Evolutionary conservation across 2,888 invertebrate genomes (phyloP).

Genomic region (Xestia c-nigrum): DNA sequence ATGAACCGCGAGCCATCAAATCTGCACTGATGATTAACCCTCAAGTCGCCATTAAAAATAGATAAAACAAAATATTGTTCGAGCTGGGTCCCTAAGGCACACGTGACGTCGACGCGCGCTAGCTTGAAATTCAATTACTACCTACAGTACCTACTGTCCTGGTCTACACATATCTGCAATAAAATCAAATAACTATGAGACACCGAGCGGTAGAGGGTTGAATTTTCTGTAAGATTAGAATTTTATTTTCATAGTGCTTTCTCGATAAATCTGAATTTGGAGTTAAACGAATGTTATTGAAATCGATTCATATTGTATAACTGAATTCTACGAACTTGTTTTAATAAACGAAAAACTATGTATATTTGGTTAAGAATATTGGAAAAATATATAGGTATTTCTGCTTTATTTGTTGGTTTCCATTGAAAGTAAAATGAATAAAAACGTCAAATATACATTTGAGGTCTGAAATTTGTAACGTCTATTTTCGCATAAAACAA

Average conservation of each 20-base stretch:
- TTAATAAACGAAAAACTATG: neutral
- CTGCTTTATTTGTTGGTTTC: too few species aligned
- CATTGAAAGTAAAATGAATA: neutral
- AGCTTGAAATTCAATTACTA: constrained; percentile 86
- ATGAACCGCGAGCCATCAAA: constrained; percentile 79
- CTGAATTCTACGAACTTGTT: neutral
- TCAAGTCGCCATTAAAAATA: constrained; percentile 87
- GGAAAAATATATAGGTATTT: neutral
- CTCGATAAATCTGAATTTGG: constrained; percentile 27
- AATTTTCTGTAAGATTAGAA: constrained; percentile 40
- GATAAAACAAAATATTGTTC: constrained; percentile 87
- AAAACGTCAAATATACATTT: neutral
- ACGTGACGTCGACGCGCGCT: constrained; percentile 79
- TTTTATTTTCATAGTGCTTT: constrained; percentile 33
- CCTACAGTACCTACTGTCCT: constrained; percentile 75
- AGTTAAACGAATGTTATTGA: neutral
- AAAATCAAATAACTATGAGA: constrained; percentile 78
- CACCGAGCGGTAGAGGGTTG: constrained; percentile 60
- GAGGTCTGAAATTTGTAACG: neutral
- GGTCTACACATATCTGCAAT: constrained; percentile 73
- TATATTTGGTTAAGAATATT: neutral
- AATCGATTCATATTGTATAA: neutral
- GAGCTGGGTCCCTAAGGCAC: constrained; percentile 78
- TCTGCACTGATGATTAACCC: constrained; percentile 84
- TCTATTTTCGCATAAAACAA: constrained; percentile 28